A percentile compares a stretch with the other conserved stretches of the same genome.
Conservation (phyloP, 2,888 invertebrate species). For the Timema podura region DNA sequence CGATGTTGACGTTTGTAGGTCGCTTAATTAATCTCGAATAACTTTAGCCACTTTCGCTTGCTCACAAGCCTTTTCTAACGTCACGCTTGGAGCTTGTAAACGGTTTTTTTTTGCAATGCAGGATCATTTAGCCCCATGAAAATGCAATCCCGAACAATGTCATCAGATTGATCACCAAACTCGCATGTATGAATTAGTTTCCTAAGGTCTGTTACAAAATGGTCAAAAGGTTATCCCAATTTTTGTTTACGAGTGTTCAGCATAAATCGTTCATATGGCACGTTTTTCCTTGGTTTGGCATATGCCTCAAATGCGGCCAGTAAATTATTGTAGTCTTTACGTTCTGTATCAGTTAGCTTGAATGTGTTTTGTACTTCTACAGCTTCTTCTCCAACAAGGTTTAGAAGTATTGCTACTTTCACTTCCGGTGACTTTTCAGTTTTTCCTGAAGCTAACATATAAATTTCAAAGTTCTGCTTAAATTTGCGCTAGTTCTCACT, state of each 20-base stretch:
- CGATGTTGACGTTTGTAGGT: no score
- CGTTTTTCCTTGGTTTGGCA: slow-evolving; percentile 1
- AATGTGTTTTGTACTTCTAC: not conserved
- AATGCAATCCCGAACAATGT: not conserved
- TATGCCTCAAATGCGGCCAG: slow-evolving; percentile 3
- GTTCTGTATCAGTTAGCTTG: not conserved
- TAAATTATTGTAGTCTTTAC: not conserved
- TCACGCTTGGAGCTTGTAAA: not conserved
- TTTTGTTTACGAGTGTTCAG: not conserved
- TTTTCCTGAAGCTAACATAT: not conserved
- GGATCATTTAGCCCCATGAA: not conserved
- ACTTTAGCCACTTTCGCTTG: slow-evolving; percentile 1
- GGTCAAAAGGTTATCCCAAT: not conserved
- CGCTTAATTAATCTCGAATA: no score
- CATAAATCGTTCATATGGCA: slow-evolving; percentile 1
- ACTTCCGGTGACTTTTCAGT: not conserved
- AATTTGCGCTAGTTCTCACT: not conserved
- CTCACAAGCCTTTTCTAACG: not conserved
- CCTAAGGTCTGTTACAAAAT: not conserved
- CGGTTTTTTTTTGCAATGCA: not conserved
- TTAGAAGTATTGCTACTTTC: not conserved
- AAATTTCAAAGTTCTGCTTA: slow-evolving; percentile 7
- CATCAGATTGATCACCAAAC: slow-evolving; percentile 1
- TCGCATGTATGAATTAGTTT: not conserved
- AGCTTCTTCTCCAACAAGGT: not conserved